These are phyloP conservation scores for Trogon melanurus DNA, from an alignment of 2,113 vertebrate species.

Conservation along the genomic window DNA sequence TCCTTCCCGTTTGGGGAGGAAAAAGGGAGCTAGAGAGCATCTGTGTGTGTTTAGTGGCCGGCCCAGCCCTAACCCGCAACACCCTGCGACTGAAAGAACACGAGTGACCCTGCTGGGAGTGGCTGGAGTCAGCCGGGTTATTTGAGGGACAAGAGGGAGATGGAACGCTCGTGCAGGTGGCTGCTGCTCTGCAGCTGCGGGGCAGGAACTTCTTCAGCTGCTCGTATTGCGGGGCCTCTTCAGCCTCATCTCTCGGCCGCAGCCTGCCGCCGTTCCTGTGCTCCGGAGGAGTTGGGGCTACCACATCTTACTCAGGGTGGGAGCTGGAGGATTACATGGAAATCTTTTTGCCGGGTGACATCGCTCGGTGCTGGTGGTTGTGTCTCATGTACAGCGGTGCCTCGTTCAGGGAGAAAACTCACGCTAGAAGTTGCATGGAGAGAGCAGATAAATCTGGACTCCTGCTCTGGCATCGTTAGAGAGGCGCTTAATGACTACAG, in stretches of 20 bases:
- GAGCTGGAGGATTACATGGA: background rate
- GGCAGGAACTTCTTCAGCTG: fast-evolving
- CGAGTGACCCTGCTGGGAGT: background rate
- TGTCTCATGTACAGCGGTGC: fast-evolving
- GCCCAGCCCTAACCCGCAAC: too few species aligned
- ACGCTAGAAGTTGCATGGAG: background rate
- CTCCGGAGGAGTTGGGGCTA: background rate
- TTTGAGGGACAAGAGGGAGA: fast-evolving
- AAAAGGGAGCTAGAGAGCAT: too few species aligned
- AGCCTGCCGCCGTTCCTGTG: fast-evolving
- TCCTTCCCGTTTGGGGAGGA: too few species aligned
- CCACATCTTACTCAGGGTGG: background rate
- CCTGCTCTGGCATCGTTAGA: background rate
- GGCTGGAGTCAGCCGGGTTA: background rate
- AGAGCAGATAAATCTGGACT: background rate
- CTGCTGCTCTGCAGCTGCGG: background rate
- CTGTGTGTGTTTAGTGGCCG: too few species aligned
- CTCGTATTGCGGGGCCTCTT: fast-evolving
- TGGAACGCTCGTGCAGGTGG: fast-evolving
- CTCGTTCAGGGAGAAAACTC: background rate
- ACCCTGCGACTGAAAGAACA: background rate
- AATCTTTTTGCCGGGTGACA: background rate
- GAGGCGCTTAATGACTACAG: background rate
- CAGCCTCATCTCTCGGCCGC: background rate
- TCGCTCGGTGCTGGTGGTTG: fast-evolving